Conservation (phyloP, 2,888 invertebrate genomes). For the Zelleria hepariella region DNA sequence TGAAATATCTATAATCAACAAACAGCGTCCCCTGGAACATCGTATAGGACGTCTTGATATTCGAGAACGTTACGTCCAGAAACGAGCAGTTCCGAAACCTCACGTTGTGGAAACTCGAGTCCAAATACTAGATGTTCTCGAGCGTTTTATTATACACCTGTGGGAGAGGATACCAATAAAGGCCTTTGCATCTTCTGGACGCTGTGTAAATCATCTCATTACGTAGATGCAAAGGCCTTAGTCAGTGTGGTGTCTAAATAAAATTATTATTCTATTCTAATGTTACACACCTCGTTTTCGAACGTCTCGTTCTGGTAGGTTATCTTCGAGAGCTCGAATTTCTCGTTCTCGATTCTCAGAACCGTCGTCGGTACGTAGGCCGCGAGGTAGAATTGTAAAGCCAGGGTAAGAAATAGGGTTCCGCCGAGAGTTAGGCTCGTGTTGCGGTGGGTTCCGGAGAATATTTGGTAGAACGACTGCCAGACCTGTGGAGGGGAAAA, state of each 20-base stretch:
- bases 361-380: constrained; percentile 67
- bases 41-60: constrained; percentile 79
- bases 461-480: constrained; percentile 78
- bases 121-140: constrained; percentile 75
- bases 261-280: too few species aligned
- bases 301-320: constrained; percentile 40
- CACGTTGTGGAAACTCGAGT: constrained; percentile 74
- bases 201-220: too few species aligned
- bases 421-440: constrained; percentile 75
- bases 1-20: constrained; percentile 77
- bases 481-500: constrained; percentile 71
- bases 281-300: constrained; percentile 34
- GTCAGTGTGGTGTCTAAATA: too few species aligned
- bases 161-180: too few species aligned
- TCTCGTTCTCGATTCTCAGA: constrained; percentile 45
- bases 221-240: too few species aligned
- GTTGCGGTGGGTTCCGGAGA: constrained; percentile 74
- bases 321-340: constrained; percentile 36
- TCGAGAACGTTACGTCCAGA: constrained; percentile 77
- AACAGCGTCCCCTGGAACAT: constrained; percentile 75
- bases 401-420: constrained; percentile 70
- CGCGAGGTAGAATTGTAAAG: constrained; percentile 67
- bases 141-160: constrained; percentile 71
- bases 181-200: too few species aligned
- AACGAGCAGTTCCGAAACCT: constrained; percentile 80